Base-by-base conservation (phyloP, 35 echinoderm and acorn worm species). In the Apostichopus japonicus region DNA sequence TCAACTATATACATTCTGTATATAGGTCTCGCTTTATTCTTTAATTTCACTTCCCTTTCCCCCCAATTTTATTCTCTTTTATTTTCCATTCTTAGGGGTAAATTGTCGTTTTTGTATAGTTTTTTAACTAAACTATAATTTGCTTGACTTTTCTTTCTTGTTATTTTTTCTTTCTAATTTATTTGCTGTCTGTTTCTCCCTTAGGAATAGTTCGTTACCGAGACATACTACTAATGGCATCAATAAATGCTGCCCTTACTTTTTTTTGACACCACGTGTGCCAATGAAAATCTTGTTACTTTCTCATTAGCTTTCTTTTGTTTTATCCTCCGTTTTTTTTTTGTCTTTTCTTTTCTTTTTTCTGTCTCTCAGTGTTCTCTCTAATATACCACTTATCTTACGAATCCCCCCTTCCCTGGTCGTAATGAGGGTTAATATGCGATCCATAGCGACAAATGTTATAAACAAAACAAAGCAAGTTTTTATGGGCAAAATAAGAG, bases 401-500 rank as follows among this genome's bases (percentile, higher is more conserved):
- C 53, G 57, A 55, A 56, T 33, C 16, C 57, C 81, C 57, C 81
- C 81, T 84, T 23, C 54, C 53, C 56, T 84, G 10, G 81, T 84
- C 81, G 81, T 84, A 84, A 84, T 58, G 81, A 84, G 81, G 81
- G 56, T 57, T 57, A 84, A 84, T 84, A 84, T 84, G 81, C 81
- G 14, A 84, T 84, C 81, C 81, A 57, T 84, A 84, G 81, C 81
- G 81, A 84, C 81, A 84, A 84, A 84, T 84, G 81, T 58, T 84
- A 84, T 84, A 84, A 84, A 84, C 81, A 84, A 84, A 84, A 84
- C 81, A 84, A 84, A 84, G 54, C 81, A 59, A 57, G 16, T 84
- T 84, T 84, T 84, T 57, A 84, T 84, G 81, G 81, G 81, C 55
- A 84, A 84, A 84, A 84, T 84, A 84, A 84, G 15, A 84, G 81